Evolutionary conservation across 2,797 vertebrate species (phyloP), one percentile per base, ranked within the genome.

Genomic region (Pipistrellus kuhlii): DNA sequence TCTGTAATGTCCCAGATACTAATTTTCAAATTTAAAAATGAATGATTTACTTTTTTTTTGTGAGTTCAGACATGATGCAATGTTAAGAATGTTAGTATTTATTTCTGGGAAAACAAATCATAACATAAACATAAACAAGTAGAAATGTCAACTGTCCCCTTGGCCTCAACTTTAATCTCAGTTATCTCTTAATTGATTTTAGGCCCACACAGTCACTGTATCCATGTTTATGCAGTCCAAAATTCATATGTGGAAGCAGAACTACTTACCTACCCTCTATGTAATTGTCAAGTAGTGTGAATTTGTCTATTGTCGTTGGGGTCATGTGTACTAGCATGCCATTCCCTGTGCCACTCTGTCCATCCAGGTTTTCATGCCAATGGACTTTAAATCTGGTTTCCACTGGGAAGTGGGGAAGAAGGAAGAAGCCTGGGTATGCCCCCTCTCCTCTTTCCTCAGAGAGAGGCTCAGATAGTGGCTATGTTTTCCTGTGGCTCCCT

Each of bases 71-170:
- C 20, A 41, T 14, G 6, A 10, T n/a, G 6, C 75, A 55, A 2
- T 55, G 27, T 71, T 21, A 82, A 76, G 9, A 93, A 90, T 10
- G 5, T 57, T 55, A 78, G 4, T 55, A n/a, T 89, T 72, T 53
- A 64, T 85, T 85, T 94, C 48, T 93, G 9, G 3, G 27, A 21
- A 86, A 89, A 72, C 9, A 64, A 71, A 77, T 72, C 3, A 51
- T 81, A 76, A 51, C 23, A 15, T 25, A 64, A 86, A 83, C 30
- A 46, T 38, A 72, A 81, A 66, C 17, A 68, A 68, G 44, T 48
- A 15, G 69, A 69, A 95, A 32, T 11, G 66, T 55, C 20, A 76
- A 13, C 32, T 25, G 25, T 0, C 30, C 4, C 6, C 12, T 30
- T 44, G n/a, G 10, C 38, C 25, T 32, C 32, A 73, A 48, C 8